Conservation (phyloP, 2,888 invertebrate species). For the Parthenolecanium corni region DNA sequence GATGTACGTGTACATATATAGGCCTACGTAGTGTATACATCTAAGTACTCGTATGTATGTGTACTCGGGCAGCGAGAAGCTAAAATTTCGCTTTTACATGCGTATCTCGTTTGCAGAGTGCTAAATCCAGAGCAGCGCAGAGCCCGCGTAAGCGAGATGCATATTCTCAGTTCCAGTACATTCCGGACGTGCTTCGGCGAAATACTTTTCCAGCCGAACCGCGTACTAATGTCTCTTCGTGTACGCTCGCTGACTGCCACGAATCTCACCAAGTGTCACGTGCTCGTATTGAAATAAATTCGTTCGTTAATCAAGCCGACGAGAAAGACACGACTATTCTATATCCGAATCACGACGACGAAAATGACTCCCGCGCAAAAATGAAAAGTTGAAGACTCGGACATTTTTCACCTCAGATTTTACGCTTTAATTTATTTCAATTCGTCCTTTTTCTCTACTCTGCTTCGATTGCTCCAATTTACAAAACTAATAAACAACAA, state of each 20-base stretch:
- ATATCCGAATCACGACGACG: constrained; percentile 18
- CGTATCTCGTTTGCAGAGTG: constrained; percentile 10
- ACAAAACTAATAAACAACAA: too few relatives aligned
- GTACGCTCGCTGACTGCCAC: neutral
- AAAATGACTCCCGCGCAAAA: too few relatives aligned
- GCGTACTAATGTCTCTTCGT: neutral
- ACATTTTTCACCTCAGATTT: too few relatives aligned
- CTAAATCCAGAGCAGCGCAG: constrained; percentile 22
- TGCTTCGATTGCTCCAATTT: too few relatives aligned
- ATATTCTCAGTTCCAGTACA: constrained; percentile 18
- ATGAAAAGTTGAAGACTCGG: too few relatives aligned
- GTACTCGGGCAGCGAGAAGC: too few relatives aligned
- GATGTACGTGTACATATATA: too few relatives aligned
- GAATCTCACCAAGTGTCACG: constrained; percentile 11
- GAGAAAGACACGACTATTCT: constrained; percentile 22
- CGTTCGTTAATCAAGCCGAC: constrained; percentile 5
- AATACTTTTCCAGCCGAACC: constrained; percentile 3
- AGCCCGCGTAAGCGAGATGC: constrained; percentile 21
- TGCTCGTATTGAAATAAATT: constrained; percentile 15
- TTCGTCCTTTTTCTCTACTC: too few relatives aligned
- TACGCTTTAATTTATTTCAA: too few relatives aligned
- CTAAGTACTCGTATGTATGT: too few relatives aligned
- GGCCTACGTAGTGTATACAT: too few relatives aligned
- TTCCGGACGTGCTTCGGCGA: constrained; percentile 19
- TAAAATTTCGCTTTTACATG: too few relatives aligned